phyloP scores from a whole-genome alignment of 2,888 invertebrate species.

The Calliopum simillimum region DNA sequence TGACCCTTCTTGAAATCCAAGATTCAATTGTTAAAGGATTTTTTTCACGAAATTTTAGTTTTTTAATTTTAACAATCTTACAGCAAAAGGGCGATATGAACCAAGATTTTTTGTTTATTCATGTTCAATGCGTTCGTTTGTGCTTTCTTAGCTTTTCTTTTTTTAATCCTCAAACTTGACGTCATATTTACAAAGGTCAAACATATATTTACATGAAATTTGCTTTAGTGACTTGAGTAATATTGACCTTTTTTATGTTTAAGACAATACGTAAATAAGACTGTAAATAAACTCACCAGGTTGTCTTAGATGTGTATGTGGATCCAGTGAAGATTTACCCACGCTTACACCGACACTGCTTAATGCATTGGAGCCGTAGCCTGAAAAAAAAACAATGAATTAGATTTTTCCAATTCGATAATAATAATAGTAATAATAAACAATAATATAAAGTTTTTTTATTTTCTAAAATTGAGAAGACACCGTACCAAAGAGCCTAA shows the following conservation, averaged over 20 bases:
- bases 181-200: slow-evolving; percentile 1
- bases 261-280: not conserved
- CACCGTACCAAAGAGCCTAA: no score
- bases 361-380: slow-evolving; percentile 86
- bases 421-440: no score
- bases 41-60: no score
- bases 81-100: no score
- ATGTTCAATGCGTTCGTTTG: no score
- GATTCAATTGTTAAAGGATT: no score
- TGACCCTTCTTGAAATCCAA: no score
- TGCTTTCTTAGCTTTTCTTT: not conserved
- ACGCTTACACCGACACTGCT: slow-evolving; percentile 73
- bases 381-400: slow-evolving; percentile 71
- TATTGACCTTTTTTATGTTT: not conserved
- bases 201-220: not conserved
- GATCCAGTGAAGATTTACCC: slow-evolving; percentile 82
- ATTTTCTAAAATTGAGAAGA: no score
- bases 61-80: no score
- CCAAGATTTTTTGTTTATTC: not conserved
- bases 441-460: no score
- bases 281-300: slow-evolving; percentile 75
- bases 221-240: not conserved
- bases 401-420: not conserved
- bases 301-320: slow-evolving; percentile 89
- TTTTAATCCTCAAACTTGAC: not conserved